Evolutionary conservation across 35 echinoderm and acorn worm genomes (phyloP).

Genomic region (Ophiothrix spiculata): DNA sequence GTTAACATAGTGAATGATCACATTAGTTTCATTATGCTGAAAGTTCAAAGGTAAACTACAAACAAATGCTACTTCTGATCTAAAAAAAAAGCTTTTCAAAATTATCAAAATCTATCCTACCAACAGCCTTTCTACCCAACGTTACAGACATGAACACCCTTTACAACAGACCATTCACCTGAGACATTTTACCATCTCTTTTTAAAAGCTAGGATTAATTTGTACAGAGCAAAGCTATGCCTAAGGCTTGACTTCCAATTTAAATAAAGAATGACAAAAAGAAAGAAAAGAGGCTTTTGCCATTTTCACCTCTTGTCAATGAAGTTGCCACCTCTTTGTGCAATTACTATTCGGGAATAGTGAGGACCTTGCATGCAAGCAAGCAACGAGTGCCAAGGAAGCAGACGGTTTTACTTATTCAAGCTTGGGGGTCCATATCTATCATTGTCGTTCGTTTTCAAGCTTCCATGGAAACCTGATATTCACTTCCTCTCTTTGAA

Average conservation of each 20-base stretch:
- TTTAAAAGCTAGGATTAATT: neutral
- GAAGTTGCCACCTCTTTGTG: neutral
- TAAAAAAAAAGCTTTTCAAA: too few relatives aligned
- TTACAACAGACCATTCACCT: too few relatives aligned
- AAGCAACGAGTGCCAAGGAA: neutral
- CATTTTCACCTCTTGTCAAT: neutral
- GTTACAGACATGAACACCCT: too few relatives aligned
- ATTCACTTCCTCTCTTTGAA: too few relatives aligned
- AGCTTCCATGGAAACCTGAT: neutral
- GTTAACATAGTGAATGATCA: too few relatives aligned
- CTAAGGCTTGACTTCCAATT: neutral
- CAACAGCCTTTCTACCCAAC: too few relatives aligned
- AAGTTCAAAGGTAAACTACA: too few relatives aligned
- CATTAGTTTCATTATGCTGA: too few relatives aligned
- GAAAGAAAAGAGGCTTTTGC: neutral
- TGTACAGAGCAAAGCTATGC: neutral
- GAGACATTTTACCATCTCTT: neutral
- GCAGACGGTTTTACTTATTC: neutral
- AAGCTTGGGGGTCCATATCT: neutral
- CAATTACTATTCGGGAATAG: neutral
- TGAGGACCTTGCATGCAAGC: neutral
- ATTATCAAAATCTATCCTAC: too few relatives aligned
- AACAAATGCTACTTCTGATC: too few relatives aligned
- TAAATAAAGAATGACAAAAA: neutral
- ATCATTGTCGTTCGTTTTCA: neutral